Base-by-base conservation (phyloP, 2,113 vertebrate genomes). In the Eonycteris spelaea region DNA sequence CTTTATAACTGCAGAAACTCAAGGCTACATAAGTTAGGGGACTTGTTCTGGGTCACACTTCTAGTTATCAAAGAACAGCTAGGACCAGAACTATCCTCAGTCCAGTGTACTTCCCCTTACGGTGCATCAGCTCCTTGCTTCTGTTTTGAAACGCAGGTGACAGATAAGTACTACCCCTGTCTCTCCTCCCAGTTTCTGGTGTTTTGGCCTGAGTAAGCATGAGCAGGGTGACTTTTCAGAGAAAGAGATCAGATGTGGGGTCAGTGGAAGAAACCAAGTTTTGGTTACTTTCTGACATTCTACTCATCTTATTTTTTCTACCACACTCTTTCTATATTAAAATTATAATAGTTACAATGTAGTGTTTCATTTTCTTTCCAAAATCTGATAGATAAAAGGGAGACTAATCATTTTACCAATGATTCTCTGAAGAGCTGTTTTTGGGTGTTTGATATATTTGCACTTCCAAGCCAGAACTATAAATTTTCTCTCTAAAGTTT, bases 401-500 rank as follows among this genome's bases (percentile, higher is more conserved):
- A 77, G 26, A 90, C 63, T 78, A 90, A 57, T 63, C 8, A 38
- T 78, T 95, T 97, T 83, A 87, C 21, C 75, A 68, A 12, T 93
- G 43, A 45, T 92, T 96, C 30, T 61, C 61, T 53, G 40, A 91
- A 94, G 38, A 84, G 21, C 22, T 73, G 10, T 88, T 1, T 95
- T 80, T 65, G 18, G 7, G 6, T 93, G 3, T 93, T 88, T 95
- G 18, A 57, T 71, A 14, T 80, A 33, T 90, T 87, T 91, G 40
- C n/a, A 75, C 7, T 59, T 94, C 59, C 11, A 33, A 80, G 45
- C 61, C 3, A 71, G 5, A 77, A 86, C 48, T 91, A 4, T 90
- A 75, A 96, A 92, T 89, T 51, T 51, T 73, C 38, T 90, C 40
- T 91, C 12, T 95, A n/a, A 21, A 73, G 73, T 74, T 93, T 93